Evolutionary conservation across 2,113 vertebrate species (phyloP), one percentile per base, ranked within the genome.

Genomic region (Glaucidium brasilianum): DNA sequence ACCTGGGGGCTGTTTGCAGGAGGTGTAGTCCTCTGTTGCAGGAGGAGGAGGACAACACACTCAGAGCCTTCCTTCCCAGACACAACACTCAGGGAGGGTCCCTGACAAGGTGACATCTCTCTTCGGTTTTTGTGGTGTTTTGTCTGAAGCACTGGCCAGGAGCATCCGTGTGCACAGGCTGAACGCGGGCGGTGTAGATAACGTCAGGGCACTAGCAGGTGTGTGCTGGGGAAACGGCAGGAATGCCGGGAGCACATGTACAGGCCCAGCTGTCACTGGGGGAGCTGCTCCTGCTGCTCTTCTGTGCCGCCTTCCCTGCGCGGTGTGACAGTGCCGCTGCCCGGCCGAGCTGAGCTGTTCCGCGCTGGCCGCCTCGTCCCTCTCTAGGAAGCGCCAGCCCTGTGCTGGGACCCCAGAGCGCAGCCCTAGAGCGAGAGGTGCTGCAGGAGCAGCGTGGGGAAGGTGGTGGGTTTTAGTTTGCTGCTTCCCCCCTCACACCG

Each of bases 101-200:
- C 14, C 55, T 12, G 5, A 0, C 4, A 23, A 49, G 56, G 22
- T 52, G 8, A 3, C 4, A 5, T 3, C 6, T 79, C 58, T 10
- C 13, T 39, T 9, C 6, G 27, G 17, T 34, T 66, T 66, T 29
- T 35, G 56, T 30, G 8, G 23, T 10, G 7, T 16, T 43, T 23
- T 50, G 26, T 27, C n/a, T 14, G 22, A 37, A 6, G 2, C 1
- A 3, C 9, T 12, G 25, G 4, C n/a, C 39, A 3, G 74, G 64
- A 41, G 6, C 12, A n/a, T 9, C 7, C 6, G 2, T 0, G 0
- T 8, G 2, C 6, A 5, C 19, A n/a, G 53, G 27, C 10, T 6
- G 7, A 17, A 1, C 0, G 1, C 1, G 11, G 30, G 0, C 39
- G 1, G 6, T 10, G 3, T 0, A 10, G 18, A 3, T 1, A 3